phyloP scores from a whole-genome alignment of 2,888 invertebrate genomes.

The Agonopterix arenella region DNA sequence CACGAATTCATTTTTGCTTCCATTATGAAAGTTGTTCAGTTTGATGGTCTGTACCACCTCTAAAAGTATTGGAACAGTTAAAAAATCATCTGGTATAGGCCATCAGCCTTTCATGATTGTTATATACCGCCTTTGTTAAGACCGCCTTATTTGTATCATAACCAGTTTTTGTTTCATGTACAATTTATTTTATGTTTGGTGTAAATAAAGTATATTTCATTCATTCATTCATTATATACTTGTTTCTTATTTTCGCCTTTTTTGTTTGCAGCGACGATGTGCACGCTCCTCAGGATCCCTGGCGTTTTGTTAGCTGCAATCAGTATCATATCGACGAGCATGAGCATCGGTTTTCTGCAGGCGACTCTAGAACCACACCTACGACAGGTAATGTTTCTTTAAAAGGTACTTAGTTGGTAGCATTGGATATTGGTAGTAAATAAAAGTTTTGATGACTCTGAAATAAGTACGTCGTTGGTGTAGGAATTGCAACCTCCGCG shows the following conservation, averaged over 20 bases:
- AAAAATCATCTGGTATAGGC: too few species aligned
- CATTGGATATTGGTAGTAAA: too few species aligned
- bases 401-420: too few species aligned
- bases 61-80: background rate
- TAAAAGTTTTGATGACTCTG: too few species aligned
- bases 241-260: background rate
- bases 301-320: slow-evolving; percentile 82
- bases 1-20: background rate
- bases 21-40: background rate
- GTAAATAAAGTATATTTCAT: too few species aligned
- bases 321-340: slow-evolving; percentile 86
- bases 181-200: too few species aligned
- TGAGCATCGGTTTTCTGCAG: slow-evolving; percentile 91
- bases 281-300: slow-evolving; percentile 82
- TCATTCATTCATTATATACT: too few species aligned
- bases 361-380: slow-evolving; percentile 94
- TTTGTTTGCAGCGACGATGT: slow-evolving; percentile 75
- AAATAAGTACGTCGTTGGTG: too few species aligned
- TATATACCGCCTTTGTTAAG: too few species aligned
- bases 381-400: slow-evolving; percentile 62
- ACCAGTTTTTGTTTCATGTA: too few species aligned
- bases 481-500: too few species aligned
- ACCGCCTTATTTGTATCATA: too few species aligned
- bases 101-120: background rate
- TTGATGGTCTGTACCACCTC: background rate